Base-by-base conservation (phyloP, 2,113 vertebrate species). In the Sprattus sprattus region DNA sequence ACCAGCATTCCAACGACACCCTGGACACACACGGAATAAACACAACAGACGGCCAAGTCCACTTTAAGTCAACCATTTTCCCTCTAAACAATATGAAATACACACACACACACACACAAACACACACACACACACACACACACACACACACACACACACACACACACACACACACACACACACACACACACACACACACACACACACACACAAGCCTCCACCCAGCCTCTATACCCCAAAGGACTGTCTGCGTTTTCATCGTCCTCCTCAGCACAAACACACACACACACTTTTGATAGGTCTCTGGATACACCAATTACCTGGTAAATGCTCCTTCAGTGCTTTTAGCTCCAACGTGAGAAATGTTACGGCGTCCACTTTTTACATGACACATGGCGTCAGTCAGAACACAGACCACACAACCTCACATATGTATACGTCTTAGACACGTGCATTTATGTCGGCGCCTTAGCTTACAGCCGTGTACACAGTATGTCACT, bases 221-320 rank as follows among this genome's bases (percentile, higher is more conserved):
- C 67, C 84, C 87, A 82, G 85, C 81, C 81, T 75, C 44, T 47
- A 78, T 71, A 81, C 80, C 60, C 83, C 89, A 84, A 87, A 15
- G 22, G 88, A 16, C 86, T 82, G 46, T 83, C 86, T 54, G 89
- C 60, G 11, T 83, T 44, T 39, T 84, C 90, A 85, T 91, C 85
- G 84, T 85, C 82, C 83, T 71, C 81, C 86, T 60, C 86, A 91
- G 85, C 81, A 87, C 20, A 13, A 39, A 22, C 85, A 28, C 67
- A 88, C 85, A 54, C 81, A 89, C 32, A 88, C 28, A 86, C 90
- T 84, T 25, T 71, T 84, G 45, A 28, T 25, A 88, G 82, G 25
- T 49, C 85, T 83, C 85, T 82, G 89, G 86, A 78, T 86, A 81
- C 78, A 18, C 84, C 57, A 44, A 18, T 2, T 88, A 86, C 52